A percentile compares a stretch with the other conserved stretches of the same genome.
These are phyloP conservation scores for Syngnathoides biaculeatus DNA, from an alignment of 2,113 vertebrate species.

Conservation along the genomic window DNA sequence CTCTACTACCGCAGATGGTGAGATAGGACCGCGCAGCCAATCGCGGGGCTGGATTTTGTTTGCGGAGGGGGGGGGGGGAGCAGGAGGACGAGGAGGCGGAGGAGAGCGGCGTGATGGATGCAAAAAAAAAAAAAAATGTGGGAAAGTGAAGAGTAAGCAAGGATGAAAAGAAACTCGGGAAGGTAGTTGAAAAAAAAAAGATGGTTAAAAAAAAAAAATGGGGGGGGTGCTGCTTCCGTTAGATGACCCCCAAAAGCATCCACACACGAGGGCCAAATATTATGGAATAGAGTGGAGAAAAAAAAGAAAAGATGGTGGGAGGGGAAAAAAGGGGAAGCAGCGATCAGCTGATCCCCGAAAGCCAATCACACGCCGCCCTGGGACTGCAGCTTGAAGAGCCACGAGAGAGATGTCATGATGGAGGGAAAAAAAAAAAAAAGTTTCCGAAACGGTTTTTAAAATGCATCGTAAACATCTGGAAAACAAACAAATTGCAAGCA, in stretches of 20 bases:
- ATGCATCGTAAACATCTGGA: too few species aligned
- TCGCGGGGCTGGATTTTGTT: slow-evolving; percentile 79
- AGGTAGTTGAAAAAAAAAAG: slow-evolving; percentile 27
- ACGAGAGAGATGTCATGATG: too few species aligned
- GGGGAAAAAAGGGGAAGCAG: too few species aligned
- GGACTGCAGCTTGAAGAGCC: too few species aligned
- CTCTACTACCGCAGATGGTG: slow-evolving; percentile 89
- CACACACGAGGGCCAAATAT: neutral
- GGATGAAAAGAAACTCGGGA: slow-evolving; percentile 31
- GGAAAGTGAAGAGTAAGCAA: slow-evolving; percentile 26
- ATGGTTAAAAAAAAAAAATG: neutral
- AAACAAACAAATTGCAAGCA: too few species aligned
- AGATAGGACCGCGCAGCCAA: slow-evolving; percentile 91
- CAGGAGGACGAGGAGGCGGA: slow-evolving; percentile 14
- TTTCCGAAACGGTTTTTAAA: too few species aligned
- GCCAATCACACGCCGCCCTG: too few species aligned
- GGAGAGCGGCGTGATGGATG: slow-evolving; percentile 32
- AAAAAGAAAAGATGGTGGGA: too few species aligned
- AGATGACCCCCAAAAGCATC: slow-evolving; percentile 73
- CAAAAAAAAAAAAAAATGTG: slow-evolving; percentile 49
- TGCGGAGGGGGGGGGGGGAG: slow-evolving; percentile 35
- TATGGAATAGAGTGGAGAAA: too few species aligned
- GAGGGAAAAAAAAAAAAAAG: too few species aligned
- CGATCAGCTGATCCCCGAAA: too few species aligned
- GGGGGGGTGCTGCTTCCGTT: slow-evolving; percentile 57